phyloP scores from a whole-genome alignment of 2,888 invertebrate species.

The Octodonta nipae region DNA sequence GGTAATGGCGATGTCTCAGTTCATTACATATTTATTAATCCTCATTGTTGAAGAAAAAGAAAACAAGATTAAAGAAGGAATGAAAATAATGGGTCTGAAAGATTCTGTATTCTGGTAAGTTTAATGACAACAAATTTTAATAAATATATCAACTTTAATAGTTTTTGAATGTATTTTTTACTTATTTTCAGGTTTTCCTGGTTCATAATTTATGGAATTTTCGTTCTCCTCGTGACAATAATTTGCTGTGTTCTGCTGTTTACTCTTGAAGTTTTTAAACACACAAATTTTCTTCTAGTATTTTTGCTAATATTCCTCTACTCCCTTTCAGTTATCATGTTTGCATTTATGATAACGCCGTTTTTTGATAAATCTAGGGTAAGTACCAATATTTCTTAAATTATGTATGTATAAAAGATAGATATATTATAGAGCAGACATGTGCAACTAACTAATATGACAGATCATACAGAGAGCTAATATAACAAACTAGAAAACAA shows the following conservation, averaged over 20 bases:
- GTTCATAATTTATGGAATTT: slow-evolving; percentile 64
- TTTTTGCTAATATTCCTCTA: slow-evolving; percentile 67
- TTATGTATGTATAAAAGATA: too few relatives aligned
- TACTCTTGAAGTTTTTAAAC: slow-evolving; percentile 60
- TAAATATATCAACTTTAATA: not conserved
- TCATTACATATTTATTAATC: slow-evolving; percentile 68
- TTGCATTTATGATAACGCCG: slow-evolving; percentile 72
- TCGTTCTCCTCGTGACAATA: slow-evolving; percentile 54
- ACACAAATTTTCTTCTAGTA: slow-evolving; percentile 64
- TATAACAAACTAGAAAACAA: too few relatives aligned
- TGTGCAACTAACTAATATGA: too few relatives aligned
- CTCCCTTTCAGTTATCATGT: slow-evolving; percentile 67
- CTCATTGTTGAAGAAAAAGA: slow-evolving; percentile 78
- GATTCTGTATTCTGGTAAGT: slow-evolving; percentile 68
- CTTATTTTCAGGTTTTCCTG: slow-evolving; percentile 58
- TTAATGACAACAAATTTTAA: too few relatives aligned
- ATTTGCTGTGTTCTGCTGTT: slow-evolving; percentile 58
- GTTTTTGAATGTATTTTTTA: not conserved
- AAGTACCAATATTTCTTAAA: too few relatives aligned
- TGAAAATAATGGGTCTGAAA: slow-evolving; percentile 76
- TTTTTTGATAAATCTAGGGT: slow-evolving; percentile 76
- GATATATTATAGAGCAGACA: too few relatives aligned
- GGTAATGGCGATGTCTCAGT: slow-evolving; percentile 70
- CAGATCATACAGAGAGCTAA: too few relatives aligned
- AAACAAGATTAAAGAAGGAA: slow-evolving; percentile 73